Evolutionary conservation across 2,113 vertebrate species (phyloP).

Genomic region (Diadophis punctatus): DNA sequence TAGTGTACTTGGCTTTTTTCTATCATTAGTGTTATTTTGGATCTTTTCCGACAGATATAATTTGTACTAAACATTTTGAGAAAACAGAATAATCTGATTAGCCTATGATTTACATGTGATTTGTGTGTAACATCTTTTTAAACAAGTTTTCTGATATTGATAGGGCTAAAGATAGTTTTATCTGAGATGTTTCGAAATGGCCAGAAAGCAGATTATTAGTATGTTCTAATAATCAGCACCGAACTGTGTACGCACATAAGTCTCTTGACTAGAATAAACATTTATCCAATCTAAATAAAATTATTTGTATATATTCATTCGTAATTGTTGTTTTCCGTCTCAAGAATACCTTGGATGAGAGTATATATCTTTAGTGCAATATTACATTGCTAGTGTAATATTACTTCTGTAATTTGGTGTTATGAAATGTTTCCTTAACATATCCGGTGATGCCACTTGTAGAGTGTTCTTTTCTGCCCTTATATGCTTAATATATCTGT

Average conservation of each 20-base stretch:
- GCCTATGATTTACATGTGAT: constrained; percentile 2
- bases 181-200: background rate
- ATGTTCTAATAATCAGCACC: background rate
- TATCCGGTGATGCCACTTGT: background rate
- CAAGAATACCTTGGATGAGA: background rate
- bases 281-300: background rate
- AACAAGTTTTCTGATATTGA: background rate
- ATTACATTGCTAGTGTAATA: background rate
- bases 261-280: background rate
- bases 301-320: background rate
- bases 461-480: background rate
- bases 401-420: background rate
- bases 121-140: constrained; percentile 9
- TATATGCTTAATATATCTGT: background rate
- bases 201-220: background rate
- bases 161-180: background rate
- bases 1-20: background rate
- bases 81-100: constrained; percentile 31
- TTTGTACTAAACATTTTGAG: background rate
- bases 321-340: background rate
- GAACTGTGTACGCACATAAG: background rate
- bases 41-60: background rate
- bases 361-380: background rate
- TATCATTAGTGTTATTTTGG: background rate
- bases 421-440: background rate